Base-by-base conservation (phyloP, 2,797 vertebrate species). In the Zenarchopterus dispar region DNA sequence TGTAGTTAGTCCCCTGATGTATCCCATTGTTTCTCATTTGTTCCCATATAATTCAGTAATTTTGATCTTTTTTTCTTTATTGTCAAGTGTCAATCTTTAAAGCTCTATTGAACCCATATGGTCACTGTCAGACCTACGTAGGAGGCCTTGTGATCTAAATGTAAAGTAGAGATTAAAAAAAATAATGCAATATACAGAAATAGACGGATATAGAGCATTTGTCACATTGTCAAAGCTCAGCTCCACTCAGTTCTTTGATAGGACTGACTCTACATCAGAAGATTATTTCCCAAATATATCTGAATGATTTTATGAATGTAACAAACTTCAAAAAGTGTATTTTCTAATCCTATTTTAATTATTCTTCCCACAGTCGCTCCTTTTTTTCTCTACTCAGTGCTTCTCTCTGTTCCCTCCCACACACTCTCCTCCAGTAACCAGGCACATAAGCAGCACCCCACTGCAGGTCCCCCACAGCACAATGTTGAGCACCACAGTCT, bases 381-480 rank as follows among this genome's bases (percentile, higher is more conserved):
- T 0, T 31, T 2, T 33, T 31, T 18, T 19, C 19, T 51, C 59
- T 43, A 9, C 52, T 63, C 17, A 13, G 22, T 58, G 51, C 50
- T 71, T 58, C 48, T 57, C 47, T 73, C 44, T 62, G 53, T 44
- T 74, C 24, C 60, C 75, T 69, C 78, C 73, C 71, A 81, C 67
- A 9, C 54, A 5, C 33, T 79, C 61, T 50, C 59, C 83, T 73
- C 70, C 77, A 70, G 55, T 17, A 81, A 80, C 62, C 60, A 75
- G 70, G 57, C 77, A 73, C 67, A 80, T 75, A 73, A 67, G 66
- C 71, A 55, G n/a, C 41, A 63, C 50, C 51, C 62, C 11, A 41
- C 75, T 70, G 62, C 56, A 65, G 80, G 77, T 67, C 64, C 65
- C 62, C 61, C 56, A 45, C 67, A 66, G 56, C 69, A 76, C 73